A percentile compares a stretch with the other conserved stretches of the same genome.
These are phyloP conservation scores for Hirtodrosophila cameraria DNA, from an alignment of 2,888 invertebrate species.

Conservation along the genomic window DNA sequence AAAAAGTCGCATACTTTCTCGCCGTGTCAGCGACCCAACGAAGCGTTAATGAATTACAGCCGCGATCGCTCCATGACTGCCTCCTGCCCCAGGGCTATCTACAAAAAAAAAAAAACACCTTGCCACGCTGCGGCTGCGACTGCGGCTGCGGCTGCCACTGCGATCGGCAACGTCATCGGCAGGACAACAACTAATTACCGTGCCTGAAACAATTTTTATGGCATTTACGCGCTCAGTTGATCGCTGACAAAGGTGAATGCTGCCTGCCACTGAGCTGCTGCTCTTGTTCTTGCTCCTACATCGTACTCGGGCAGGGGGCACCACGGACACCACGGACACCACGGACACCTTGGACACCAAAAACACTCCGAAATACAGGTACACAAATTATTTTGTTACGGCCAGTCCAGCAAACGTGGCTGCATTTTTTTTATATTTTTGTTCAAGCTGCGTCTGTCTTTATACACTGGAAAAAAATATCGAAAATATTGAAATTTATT, in stretches of 20 bases:
- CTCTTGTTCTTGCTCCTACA: not conserved
- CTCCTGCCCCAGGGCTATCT: constrained; percentile 30
- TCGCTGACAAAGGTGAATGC: constrained; percentile 65
- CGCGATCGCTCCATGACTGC: constrained; percentile 60
- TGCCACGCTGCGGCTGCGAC: constrained; percentile 32
- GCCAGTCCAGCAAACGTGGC: constrained; percentile 29
- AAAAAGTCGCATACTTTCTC: constrained; percentile 71
- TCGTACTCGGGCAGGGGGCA: constrained; percentile 18
- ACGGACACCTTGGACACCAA: constrained; percentile 32
- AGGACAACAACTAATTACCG: constrained; percentile 80
- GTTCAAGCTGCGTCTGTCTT: constrained; percentile 34
- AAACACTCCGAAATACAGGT: constrained; percentile 42
- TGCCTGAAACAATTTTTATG: constrained; percentile 79
- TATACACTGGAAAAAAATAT: too few species aligned
- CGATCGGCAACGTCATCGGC: constrained; percentile 51
- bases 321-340: constrained; percentile 28
- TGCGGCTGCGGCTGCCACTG: constrained; percentile 15
- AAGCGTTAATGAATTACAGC: constrained; percentile 80
- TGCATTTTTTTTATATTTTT: constrained; percentile 14
- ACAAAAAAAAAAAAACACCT: constrained; percentile 54
- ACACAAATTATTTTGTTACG: constrained; percentile 81
- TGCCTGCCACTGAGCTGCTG: constrained; percentile 6
- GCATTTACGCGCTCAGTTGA: constrained; percentile 80
- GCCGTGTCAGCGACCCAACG: constrained; percentile 65
- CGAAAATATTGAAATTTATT: too few species aligned